Base-by-base conservation (phyloP, 2,888 invertebrate genomes). In the Drosophila tripunctata region DNA sequence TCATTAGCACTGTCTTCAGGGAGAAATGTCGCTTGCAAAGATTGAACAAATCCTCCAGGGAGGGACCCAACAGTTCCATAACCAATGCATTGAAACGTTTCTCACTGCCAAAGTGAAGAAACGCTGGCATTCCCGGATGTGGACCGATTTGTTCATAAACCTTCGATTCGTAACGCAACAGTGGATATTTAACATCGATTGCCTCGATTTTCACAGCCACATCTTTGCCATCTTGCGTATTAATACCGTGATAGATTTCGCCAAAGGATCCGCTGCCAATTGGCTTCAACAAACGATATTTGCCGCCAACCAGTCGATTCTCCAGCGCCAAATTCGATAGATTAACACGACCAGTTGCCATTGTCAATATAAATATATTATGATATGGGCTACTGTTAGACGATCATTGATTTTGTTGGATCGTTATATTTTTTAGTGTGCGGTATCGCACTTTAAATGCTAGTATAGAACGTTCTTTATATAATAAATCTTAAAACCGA, bases 151-250 rank as follows among this genome's bases (percentile, higher is more conserved):
- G 96, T 93, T 98, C 97, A 93, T 99, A 99, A 77, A 99, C 94
- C 93, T 99, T 97, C 92, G 98, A 98, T 92, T 99, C 99, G 92
- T 99, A 99, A 78, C 98, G 94, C 85, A 99, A 94, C 92, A 99
- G 99, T 21, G 99, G 99, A 92, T 99, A 99, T 89, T 98, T 96
- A 70, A 98, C 98, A 92, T 97, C 96, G 81, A 96, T 93, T 87
- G 95, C 95, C 94, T 99, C 99, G 90, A 99, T 93, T 93, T 99
- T 99, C 75, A 99, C 97, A 84, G 99, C 99, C 86, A 99, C 99
- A 93, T 99, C 99, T 94, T 95, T 96, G 92, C 96, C 96, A 93
- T 96, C 96, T 90, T 94, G 93, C 90, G 95, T 94, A 93, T 96
- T 95, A 92, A 96, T 95, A 79, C 96, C 99, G 91, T 98, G 93